Evolutionary conservation across 2,888 invertebrate genomes (phyloP).

Genomic region (Seladonia tumulorum): DNA sequence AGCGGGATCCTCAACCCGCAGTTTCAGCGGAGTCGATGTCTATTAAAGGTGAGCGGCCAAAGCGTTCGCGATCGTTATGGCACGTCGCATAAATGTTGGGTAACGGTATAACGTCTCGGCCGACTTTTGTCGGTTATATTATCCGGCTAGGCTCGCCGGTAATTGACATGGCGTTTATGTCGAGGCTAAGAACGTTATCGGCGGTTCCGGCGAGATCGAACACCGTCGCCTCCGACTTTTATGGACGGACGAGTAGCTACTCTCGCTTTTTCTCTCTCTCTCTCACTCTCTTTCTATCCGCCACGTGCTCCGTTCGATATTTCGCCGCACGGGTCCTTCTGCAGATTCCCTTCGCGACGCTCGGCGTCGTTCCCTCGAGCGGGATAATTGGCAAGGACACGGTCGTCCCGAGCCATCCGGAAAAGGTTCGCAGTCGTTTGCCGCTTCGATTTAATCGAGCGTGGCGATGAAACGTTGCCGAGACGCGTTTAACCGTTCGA

Average conservation of each 20-base stretch:
- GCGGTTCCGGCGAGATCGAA: constrained; percentile 28
- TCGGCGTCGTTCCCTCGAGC: background rate
- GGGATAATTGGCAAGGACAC: background rate
- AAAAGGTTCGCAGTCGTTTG: background rate
- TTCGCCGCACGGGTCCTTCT: background rate
- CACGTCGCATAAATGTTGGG: constrained; percentile 39
- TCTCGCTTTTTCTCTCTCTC: background rate
- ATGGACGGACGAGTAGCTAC: constrained; percentile 24
- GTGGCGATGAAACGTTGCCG: background rate
- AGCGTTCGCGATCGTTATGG: constrained; percentile 2
- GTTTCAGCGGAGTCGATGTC: background rate
- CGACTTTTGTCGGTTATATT: constrained; percentile 39
- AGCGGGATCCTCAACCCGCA: background rate
- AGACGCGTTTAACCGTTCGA: background rate
- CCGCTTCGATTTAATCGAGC: background rate
- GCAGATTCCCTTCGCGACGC: background rate
- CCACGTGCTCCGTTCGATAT: constrained; percentile 4
- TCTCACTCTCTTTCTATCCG: background rate
- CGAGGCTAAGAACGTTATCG: constrained; percentile 45
- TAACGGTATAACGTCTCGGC: constrained; percentile 29
- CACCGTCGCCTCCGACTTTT: constrained; percentile 40
- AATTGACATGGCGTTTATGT: constrained; percentile 56
- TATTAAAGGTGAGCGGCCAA: background rate
- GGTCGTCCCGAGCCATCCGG: background rate
- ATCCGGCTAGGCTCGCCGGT: constrained; percentile 37